Evolutionary conservation across 2,888 invertebrate genomes (phyloP).

Genomic region (Cheiracanthium punctorium): DNA sequence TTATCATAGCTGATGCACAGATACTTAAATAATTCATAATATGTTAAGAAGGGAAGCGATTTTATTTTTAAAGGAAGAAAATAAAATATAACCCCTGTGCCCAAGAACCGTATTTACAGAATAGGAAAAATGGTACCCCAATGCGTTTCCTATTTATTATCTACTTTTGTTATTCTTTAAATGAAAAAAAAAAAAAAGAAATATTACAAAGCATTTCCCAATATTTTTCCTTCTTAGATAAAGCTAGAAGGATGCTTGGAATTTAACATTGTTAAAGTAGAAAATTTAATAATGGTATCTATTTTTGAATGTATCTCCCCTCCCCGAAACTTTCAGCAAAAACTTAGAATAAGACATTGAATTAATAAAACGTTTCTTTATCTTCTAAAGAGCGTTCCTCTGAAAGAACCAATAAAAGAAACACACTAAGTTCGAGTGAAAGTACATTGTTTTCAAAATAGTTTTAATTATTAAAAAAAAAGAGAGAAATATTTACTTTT

Average conservation of each 20-base stretch:
- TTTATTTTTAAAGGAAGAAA: background rate
- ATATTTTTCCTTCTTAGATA: background rate
- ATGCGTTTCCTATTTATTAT: background rate
- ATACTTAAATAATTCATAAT: background rate
- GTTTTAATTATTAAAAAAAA: too few relatives aligned
- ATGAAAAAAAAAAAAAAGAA: background rate
- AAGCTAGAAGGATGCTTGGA: background rate
- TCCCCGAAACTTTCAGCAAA: background rate
- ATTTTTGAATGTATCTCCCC: background rate
- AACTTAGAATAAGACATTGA: too few relatives aligned
- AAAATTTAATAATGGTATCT: background rate
- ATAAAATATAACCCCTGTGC: background rate
- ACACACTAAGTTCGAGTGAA: too few relatives aligned
- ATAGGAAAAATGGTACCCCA: background rate
- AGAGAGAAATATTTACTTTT: too few relatives aligned
- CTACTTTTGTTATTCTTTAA: background rate
- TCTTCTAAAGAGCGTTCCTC: background rate
- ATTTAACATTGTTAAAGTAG: background rate
- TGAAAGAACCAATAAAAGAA: background rate
- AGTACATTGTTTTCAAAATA: too few relatives aligned
- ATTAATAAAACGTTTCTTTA: background rate
- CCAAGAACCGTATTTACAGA: background rate
- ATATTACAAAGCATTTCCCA: background rate
- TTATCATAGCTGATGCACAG: background rate
- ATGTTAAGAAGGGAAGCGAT: background rate